Evolutionary conservation across 2,888 invertebrate genomes (phyloP).

Genomic region (Cryptosula pallasiana): DNA sequence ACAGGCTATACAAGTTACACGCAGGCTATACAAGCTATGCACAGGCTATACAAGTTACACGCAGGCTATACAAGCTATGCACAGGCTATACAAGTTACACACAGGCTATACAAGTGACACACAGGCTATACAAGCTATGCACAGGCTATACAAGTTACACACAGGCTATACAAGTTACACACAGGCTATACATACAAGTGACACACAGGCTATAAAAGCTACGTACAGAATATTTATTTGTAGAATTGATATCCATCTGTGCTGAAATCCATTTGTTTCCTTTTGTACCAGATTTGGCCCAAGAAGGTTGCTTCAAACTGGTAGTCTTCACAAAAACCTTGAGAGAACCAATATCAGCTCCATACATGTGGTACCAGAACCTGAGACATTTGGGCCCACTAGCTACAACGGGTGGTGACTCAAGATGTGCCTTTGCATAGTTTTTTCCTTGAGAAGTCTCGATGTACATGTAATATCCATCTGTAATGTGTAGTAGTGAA

Average conservation of each 20-base stretch:
- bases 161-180: no score
- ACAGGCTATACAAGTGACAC: no score
- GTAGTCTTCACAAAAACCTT: constrained; percentile 32
- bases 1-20: no score
- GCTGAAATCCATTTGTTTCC: constrained; percentile 11
- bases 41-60: no score
- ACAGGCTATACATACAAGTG: no score
- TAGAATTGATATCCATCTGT: background rate
- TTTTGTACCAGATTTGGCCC: constrained; percentile 5
- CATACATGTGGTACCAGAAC: constrained; percentile 47
- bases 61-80: no score
- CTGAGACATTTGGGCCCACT: constrained; percentile 31
- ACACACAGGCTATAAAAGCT: no score
- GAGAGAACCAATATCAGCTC: constrained; percentile 36
- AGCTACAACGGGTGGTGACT: constrained; percentile 3
- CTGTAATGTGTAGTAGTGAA: background rate
- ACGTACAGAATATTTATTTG: constrained; percentile 10
- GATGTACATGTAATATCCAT: constrained; percentile 41
- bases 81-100: no score
- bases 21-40: no score
- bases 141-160: no score
- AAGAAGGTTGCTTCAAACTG: background rate
- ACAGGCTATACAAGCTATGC: no score
- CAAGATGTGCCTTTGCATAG: background rate
- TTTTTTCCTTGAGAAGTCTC: constrained; percentile 29